Conservation (phyloP, 2,888 invertebrate species). For the Pollenia angustigena region DNA sequence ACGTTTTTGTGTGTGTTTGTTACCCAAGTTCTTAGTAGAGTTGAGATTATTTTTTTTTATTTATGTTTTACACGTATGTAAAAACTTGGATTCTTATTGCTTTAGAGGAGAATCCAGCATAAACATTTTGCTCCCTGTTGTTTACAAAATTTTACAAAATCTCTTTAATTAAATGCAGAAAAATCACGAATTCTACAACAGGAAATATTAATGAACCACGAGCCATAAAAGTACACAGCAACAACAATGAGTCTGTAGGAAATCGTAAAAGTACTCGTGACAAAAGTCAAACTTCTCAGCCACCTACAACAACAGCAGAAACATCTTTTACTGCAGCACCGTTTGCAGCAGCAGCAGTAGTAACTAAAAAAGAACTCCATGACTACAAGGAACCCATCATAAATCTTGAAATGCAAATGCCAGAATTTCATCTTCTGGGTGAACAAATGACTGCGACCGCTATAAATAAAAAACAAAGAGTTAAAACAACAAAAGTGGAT, state of each 20-base stretch:
- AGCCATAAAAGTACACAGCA: conserved; percentile 24
- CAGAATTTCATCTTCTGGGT: conserved; percentile 70
- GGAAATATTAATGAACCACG: conserved; percentile 66
- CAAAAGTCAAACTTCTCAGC: conserved; percentile 49
- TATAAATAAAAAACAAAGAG: conserved; percentile 46
- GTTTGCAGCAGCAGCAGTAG: conserved; percentile 25
- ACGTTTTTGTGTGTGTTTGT: background rate
- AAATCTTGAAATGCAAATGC: conserved; percentile 67
- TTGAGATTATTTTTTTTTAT: background rate
- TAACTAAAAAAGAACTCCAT: conserved; percentile 7
- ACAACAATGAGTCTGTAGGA: conserved; percentile 42
- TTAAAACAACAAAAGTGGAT: conserved; percentile 21
- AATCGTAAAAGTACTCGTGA: conserved; percentile 60
- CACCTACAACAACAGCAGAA: conserved; percentile 42
- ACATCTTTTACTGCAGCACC: background rate
- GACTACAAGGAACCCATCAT: conserved; percentile 30
- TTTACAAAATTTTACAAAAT: conserved; percentile 54
- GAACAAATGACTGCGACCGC: conserved; percentile 64
- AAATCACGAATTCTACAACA: conserved; percentile 55
- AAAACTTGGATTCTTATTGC: conserved; percentile 11
- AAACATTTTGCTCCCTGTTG: conserved; percentile 11
- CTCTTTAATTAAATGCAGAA: conserved; percentile 71
- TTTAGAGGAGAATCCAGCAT: conserved; percentile 26
- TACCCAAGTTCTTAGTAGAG: conserved; percentile 5
- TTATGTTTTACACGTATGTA: conserved; percentile 25